Conservation (phyloP, 2,113 vertebrate species). For the Myotis yumanensis region DNA sequence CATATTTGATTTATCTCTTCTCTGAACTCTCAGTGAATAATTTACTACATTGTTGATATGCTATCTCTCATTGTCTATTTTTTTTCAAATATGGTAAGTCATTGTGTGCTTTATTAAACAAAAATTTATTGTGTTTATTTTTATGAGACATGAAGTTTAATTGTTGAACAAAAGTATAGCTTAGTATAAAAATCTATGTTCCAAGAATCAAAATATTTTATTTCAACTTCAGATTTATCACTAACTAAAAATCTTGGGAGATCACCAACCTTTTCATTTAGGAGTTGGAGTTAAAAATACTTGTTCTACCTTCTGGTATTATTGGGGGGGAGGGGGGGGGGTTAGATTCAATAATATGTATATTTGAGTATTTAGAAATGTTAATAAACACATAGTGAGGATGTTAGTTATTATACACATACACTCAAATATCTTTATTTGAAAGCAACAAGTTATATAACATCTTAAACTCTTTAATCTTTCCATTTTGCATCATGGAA, state of each 20-base stretch:
- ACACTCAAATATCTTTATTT: neutral
- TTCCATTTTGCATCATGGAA: neutral
- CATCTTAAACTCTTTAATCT: neutral
- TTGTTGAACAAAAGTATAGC: neutral
- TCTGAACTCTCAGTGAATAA: slow-evolving; percentile 11
- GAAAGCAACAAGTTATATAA: neutral
- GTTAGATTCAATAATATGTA: neutral
- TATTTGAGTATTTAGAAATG: slow-evolving; percentile 29
- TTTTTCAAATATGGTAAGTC: slow-evolving; percentile 27
- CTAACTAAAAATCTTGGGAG: slow-evolving; percentile 12
- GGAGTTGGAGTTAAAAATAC: slow-evolving; percentile 43
- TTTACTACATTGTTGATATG: neutral
- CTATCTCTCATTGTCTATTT: neutral
- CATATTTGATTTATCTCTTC: slow-evolving; percentile 44
- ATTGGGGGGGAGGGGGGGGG: neutral
- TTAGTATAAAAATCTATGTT: neutral
- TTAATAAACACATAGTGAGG: neutral
- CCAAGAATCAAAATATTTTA: neutral
- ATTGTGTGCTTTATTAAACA: neutral
- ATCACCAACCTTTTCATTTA: slow-evolving; percentile 26
- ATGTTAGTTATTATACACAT: neutral
- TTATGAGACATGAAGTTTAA: neutral
- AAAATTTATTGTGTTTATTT: neutral
- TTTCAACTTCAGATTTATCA: slow-evolving; percentile 22
- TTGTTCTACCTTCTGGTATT: slow-evolving; percentile 25